Conservation (phyloP, 2,797 vertebrate species). For the Arctocebus calabarensis region DNA sequence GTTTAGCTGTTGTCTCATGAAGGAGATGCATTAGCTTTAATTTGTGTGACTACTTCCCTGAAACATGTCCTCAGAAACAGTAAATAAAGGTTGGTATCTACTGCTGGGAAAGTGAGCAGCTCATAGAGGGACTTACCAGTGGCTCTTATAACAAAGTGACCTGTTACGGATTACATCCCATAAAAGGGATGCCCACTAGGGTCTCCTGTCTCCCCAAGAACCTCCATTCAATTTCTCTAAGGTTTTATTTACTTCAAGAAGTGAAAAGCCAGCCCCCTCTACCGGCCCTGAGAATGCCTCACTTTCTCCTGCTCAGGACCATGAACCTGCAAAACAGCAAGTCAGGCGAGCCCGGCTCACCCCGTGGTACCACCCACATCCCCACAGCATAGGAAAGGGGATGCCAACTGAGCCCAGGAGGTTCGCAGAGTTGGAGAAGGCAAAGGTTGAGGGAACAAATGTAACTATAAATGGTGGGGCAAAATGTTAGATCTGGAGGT, state of each 20-base stretch:
- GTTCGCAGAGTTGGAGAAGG: background rate
- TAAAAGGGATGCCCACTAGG: background rate
- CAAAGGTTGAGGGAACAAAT: background rate
- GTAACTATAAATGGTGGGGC: background rate
- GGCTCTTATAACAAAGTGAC: background rate
- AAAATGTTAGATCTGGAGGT: background rate
- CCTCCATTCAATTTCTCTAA: background rate
- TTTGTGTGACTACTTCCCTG: background rate
- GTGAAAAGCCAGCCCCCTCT: too few species aligned
- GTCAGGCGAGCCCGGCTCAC: background rate
- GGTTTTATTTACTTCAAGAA: background rate
- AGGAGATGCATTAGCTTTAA: background rate
- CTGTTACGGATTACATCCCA: background rate
- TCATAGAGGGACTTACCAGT: background rate
- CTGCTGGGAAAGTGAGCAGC: background rate
- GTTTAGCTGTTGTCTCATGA: background rate
- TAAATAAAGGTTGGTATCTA: background rate
- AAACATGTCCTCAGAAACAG: background rate
- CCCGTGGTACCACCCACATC: too few species aligned
- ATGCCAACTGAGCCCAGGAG: background rate
- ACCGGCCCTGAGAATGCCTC: background rate
- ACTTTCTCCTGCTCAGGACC: background rate
- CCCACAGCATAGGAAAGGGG: background rate
- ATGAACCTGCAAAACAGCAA: background rate
- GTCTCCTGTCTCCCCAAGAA: background rate